Percentiles rank a stretch among this genome's conserved stretches.
These are phyloP conservation scores for Agapostemon virescens DNA, from an alignment of 2,888 invertebrate species.

Conservation along the genomic window DNA sequence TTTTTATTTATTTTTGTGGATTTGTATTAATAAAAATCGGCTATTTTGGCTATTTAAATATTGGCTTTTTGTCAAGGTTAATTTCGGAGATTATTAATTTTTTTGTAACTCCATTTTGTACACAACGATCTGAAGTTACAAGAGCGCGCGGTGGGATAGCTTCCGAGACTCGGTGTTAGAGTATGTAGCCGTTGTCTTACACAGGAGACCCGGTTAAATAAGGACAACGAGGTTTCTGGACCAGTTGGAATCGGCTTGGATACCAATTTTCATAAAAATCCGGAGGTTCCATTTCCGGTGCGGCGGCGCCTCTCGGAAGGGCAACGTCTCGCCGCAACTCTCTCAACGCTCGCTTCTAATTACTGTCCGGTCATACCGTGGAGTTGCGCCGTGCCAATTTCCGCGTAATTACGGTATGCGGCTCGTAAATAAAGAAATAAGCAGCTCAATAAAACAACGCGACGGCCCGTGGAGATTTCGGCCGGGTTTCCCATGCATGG, in stretches of 20 bases:
- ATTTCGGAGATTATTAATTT: too few species aligned
- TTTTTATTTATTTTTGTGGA: too few species aligned
- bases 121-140: too few species aligned
- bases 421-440: conserved; percentile 17
- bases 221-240: too few species aligned
- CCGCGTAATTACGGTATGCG: background rate
- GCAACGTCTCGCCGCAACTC: background rate
- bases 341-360: background rate
- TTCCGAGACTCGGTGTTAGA: background rate
- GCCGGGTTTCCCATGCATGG: conserved; percentile 37
- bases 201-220: background rate
- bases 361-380: background rate
- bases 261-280: background rate
- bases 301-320: background rate
- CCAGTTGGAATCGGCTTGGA: background rate
- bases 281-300: too few species aligned
- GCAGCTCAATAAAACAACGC: conserved; percentile 41
- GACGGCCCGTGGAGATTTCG: conserved; percentile 38
- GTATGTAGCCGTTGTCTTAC: background rate
- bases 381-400: background rate
- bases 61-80: too few species aligned
- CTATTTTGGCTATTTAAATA: too few species aligned
- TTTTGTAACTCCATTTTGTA: too few species aligned
- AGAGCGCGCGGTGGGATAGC: background rate
- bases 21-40: too few species aligned